Evolutionary conservation across 2,888 invertebrate genomes (phyloP).

Genomic region (Xanthia togata): DNA sequence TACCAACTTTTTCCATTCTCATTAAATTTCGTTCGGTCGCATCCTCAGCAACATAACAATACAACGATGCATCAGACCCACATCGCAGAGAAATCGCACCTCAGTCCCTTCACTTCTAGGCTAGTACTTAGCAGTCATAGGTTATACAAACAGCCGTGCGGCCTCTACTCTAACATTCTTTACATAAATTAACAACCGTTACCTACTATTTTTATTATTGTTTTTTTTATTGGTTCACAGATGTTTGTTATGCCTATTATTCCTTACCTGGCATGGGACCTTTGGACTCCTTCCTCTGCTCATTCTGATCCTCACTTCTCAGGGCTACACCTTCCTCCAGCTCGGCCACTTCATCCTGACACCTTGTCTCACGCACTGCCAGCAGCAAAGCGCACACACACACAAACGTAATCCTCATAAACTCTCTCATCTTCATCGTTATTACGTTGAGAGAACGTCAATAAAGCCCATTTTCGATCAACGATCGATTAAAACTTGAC

Average conservation of each 20-base stretch:
- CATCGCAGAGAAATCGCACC: constrained; percentile 44
- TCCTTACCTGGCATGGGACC: constrained; percentile 80
- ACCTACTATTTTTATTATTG: constrained; percentile 35
- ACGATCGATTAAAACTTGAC: constrained; percentile 70
- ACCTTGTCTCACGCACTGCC: constrained; percentile 77
- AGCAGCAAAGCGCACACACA: constrained; percentile 81
- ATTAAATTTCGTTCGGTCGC: constrained; percentile 1
- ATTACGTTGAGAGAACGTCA: constrained; percentile 74
- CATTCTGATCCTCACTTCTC: constrained; percentile 71
- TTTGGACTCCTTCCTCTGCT: constrained; percentile 80
- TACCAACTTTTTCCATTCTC: constrained; percentile 6
- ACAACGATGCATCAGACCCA: constrained; percentile 31
- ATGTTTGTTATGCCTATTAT: constrained; percentile 31
- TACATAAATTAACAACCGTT: constrained; percentile 65
- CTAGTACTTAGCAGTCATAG: constrained; percentile 52
- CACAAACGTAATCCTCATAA: constrained; percentile 83
- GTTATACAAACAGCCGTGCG: constrained; percentile 50
- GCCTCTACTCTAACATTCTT: constrained; percentile 63
- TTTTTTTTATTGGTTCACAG: constrained; percentile 33
- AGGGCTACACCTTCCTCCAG: constrained; percentile 62
- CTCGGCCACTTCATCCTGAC: constrained; percentile 79
- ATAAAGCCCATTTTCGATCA: constrained; percentile 80
- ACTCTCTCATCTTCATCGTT: constrained; percentile 85
- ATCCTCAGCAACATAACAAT: constrained; percentile 33
- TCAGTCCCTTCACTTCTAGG: constrained; percentile 63